These are phyloP conservation scores for Unio pictorum DNA, from an alignment of 2,888 invertebrate species.

Conservation along the genomic window DNA sequence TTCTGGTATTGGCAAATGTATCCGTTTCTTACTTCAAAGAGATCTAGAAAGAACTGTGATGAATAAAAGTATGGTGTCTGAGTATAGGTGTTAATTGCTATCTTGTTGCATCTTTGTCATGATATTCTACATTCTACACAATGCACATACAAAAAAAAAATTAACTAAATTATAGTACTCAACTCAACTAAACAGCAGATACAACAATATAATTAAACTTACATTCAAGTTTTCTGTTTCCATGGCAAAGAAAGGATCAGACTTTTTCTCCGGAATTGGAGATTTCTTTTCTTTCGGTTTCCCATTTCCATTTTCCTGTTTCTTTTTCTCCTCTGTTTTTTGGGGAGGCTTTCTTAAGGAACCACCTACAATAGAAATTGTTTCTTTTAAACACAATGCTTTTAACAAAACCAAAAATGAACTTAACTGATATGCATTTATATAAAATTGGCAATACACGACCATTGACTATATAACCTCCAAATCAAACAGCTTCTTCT, in stretches of 20 bases:
- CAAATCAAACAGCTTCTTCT: too few relatives aligned
- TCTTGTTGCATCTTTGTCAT: too few relatives aligned
- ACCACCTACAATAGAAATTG: background rate
- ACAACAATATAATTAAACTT: conserved; percentile 10
- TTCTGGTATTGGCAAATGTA: too few relatives aligned
- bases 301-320: conserved; percentile 23
- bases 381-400: background rate
- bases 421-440: background rate
- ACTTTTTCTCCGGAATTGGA: conserved; percentile 32
- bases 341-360: conserved; percentile 27
- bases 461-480: too few relatives aligned
- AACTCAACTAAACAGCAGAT: background rate
- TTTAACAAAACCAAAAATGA: background rate
- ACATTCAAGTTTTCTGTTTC: conserved; percentile 65
- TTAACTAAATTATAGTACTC: background rate
- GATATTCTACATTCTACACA: too few relatives aligned
- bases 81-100: too few relatives aligned
- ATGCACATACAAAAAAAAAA: background rate
- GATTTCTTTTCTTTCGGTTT: conserved; percentile 40
- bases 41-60: too few relatives aligned
- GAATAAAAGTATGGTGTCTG: too few relatives aligned
- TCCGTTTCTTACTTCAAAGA: too few relatives aligned
- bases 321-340: conserved; percentile 13
- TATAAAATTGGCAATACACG: background rate
- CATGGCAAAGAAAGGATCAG: conserved; percentile 69